A percentile compares a stretch with the other conserved stretches of the same genome.
Evolutionary conservation across 2,113 vertebrate genomes (phyloP).

Genomic region (Percina caprodes): DNA sequence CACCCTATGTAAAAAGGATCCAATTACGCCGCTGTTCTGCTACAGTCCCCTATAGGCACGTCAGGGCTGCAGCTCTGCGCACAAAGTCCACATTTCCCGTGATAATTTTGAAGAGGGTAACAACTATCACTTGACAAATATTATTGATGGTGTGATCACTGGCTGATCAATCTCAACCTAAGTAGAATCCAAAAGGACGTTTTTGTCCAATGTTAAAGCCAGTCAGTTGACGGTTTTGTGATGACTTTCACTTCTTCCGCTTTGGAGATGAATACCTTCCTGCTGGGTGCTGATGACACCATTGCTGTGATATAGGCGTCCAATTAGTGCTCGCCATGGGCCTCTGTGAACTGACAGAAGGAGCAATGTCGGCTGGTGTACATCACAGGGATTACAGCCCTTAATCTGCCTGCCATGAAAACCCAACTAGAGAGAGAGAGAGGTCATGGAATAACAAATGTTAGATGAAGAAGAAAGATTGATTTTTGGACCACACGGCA

Average conservation of each 20-base stretch:
- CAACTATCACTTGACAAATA: background rate
- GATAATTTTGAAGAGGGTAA: background rate
- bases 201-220: background rate
- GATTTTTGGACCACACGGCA: background rate
- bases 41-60: background rate
- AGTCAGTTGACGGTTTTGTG: background rate
- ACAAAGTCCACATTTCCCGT: conserved; percentile 18
- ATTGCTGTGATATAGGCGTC: background rate
- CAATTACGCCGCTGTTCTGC: conserved; percentile 1
- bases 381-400: conserved; percentile 68
- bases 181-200: background rate
- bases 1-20: conserved; percentile 32
- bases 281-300: conserved; percentile 16
- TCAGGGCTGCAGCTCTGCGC: background rate
- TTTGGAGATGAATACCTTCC: conserved; percentile 26
- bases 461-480: conserved; percentile 30
- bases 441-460: conserved; percentile 39
- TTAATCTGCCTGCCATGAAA: conserved; percentile 75
- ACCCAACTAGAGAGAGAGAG: conserved; percentile 30
- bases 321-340: conserved; percentile 13
- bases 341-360: conserved; percentile 46
- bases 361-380: conserved; percentile 55
- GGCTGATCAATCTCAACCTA: background rate
- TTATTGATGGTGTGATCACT: background rate
- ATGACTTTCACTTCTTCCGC: background rate